Evolutionary conservation across 1,140 invertebrate genomes (phyloP), one percentile per base, ranked within the genome.

Genomic region (Zaprionus inermis): DNA sequence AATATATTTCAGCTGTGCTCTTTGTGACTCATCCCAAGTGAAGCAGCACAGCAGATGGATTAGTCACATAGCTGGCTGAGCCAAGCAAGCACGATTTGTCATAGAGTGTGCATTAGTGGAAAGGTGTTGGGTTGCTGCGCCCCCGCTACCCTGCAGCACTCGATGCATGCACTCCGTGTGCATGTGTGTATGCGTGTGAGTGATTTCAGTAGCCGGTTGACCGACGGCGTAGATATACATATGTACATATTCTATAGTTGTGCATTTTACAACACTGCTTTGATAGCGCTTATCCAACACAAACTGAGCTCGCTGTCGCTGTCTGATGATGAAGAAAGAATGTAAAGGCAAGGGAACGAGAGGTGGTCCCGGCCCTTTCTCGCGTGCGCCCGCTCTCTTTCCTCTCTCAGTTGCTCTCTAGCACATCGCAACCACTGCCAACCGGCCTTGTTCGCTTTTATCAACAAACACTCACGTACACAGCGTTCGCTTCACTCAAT

Each of bases 391-490:
- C 38, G 7, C 38, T 16, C 38, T 6, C n/a, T 41, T n/a, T 16
- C 38, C 9, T 51, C 22, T 51, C 59, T 60, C 55, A 2, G 1
- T 52, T 11, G 46, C n/a, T 20, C 16, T 51, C 44, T n/a, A 36
- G 24, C 49, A 57, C 49, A 28, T 16, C 24, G 36, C 14, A 58
- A 54, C 16, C 12, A 59, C 63, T 22, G 44, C 44, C 36, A 61
- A 38, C 71, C 65, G 65, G 76, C 66, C 68, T 80, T 89, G 70
- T 80, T 89, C 68, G 61, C 49, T 66, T 71, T 76, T 76, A 76
- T 76, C 69, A 76, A 66, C 51, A 60, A 20, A 55, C 38, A 60
- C 44, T 60, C 46, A 28, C 5, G 36, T 41, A 63, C 12, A 14
- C 18, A 24, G n/a, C 7, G 44, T 20, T 18, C 20, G 63, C 60